Percentiles rank a stretch among this genome's conserved stretches.
phyloP scores from a whole-genome alignment of 2,888 invertebrate genomes.

The Linnaemya tessellans region DNA sequence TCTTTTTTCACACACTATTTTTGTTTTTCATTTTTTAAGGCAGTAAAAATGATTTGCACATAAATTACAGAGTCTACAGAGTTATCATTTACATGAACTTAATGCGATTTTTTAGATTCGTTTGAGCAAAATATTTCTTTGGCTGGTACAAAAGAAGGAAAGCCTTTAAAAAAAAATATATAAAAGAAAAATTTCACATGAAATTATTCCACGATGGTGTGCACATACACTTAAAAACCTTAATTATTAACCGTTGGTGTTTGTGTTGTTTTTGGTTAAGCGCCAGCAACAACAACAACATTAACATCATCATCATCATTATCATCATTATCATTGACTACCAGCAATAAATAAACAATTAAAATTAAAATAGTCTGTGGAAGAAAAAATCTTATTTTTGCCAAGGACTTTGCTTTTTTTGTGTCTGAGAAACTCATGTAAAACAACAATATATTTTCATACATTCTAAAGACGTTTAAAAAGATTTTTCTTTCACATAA shows the following conservation, averaged over 20 bases:
- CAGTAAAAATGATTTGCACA: conserved; percentile 3
- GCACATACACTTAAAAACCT: conserved; percentile 17
- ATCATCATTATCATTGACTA: conserved; percentile 12
- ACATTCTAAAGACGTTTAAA: neutral
- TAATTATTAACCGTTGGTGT: conserved; percentile 41
- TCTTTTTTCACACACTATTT: neutral
- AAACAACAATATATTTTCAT: neutral
- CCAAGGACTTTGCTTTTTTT: conserved; percentile 25
- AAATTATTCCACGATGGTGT: neutral
- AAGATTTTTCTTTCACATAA: neutral
- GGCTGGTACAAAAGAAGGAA: neutral
- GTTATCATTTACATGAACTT: conserved; percentile 57
- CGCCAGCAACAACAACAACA: neutral
- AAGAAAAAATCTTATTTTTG: neutral
- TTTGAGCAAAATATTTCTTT: neutral
- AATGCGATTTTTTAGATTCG: conserved; percentile 16
- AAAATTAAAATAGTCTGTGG: conserved; percentile 22
- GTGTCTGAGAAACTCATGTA: conserved; percentile 1
- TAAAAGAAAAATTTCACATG: neutral
- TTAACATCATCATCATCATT: neutral
- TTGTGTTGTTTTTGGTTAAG: neutral
- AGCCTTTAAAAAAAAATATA: neutral
- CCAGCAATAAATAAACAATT: conserved; percentile 47
- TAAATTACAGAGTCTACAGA: conserved; percentile 53
- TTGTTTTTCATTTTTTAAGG: neutral